These are phyloP conservation scores for Cataglyphis livida DNA, from an alignment of 2,888 invertebrate genomes.

Conservation along the genomic window DNA sequence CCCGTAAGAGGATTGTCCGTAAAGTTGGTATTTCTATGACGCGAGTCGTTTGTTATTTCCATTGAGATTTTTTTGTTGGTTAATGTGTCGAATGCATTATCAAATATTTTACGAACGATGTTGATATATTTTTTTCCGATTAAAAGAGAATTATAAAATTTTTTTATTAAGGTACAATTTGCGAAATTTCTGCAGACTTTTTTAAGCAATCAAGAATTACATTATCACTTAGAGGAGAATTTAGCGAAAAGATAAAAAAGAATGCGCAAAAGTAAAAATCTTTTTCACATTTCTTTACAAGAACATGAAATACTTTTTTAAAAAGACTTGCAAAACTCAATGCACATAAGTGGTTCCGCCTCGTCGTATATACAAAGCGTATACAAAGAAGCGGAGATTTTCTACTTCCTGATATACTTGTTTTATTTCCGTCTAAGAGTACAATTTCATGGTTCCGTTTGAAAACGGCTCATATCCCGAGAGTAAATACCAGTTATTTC, in stretches of 20 bases:
- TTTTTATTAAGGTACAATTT: not conserved
- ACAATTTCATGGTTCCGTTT: constrained; percentile 23
- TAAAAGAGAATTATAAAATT: not conserved
- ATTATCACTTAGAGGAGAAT: not conserved
- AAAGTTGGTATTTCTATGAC: not conserved
- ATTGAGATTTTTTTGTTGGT: not conserved
- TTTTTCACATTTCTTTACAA: not conserved
- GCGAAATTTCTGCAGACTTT: not conserved
- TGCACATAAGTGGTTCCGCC: not conserved
- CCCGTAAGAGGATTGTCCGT: not conserved
- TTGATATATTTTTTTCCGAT: not conserved
- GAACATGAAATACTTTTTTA: constrained; percentile 8
- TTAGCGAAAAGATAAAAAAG: not conserved
- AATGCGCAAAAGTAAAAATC: not conserved
- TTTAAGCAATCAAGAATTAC: not conserved
- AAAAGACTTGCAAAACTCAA: constrained; percentile 9
- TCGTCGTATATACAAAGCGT: not conserved
- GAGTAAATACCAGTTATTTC: constrained; percentile 36
- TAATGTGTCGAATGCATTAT: not conserved
- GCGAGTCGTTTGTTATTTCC: not conserved
- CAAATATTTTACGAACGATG: not conserved
- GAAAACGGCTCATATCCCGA: not conserved
- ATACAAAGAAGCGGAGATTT: not conserved
- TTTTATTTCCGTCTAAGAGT: constrained; percentile 7
- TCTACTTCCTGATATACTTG: constrained; percentile 4